A percentile compares a stretch with the other conserved stretches of the same genome.
Evolutionary conservation across 1,140 invertebrate genomes (phyloP).

Genomic region (Drosophila aff.): DNA sequence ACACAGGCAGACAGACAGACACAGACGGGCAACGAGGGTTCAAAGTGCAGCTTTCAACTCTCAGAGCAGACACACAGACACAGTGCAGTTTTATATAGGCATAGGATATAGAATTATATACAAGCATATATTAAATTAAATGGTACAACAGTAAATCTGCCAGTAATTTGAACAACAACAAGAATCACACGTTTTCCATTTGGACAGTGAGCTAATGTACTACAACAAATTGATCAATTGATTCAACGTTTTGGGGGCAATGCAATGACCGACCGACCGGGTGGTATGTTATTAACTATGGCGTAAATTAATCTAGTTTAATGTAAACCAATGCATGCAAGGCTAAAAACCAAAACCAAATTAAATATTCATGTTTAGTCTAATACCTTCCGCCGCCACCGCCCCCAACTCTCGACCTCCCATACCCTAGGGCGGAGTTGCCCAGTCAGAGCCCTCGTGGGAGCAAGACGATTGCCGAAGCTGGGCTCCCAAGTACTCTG

Average conservation of each 20-base stretch:
- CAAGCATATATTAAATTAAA: conserved; percentile 55
- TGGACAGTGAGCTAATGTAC: conserved; percentile 82
- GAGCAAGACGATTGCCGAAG: too few species aligned
- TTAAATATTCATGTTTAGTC: conserved; percentile 46
- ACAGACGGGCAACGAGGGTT: conserved; percentile 20
- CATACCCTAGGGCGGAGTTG: neutral
- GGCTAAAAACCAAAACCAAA: conserved; percentile 40
- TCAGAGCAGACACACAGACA: conserved; percentile 23
- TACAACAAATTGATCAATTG: conserved; percentile 77
- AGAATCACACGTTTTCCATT: conserved; percentile 83
- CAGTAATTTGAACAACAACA: conserved; percentile 76
- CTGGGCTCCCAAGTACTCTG: neutral
- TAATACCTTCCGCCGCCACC: conserved; percentile 28
- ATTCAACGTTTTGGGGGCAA: conserved; percentile 64
- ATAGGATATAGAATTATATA: conserved; percentile 52
- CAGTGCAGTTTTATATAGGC: conserved; percentile 57
- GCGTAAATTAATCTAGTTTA: conserved; percentile 61
- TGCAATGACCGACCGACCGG: conserved; percentile 25
- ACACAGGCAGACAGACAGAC: conserved; percentile 1
- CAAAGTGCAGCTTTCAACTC: conserved; percentile 5
- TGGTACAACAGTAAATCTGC: conserved; percentile 76
- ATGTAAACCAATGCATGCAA: conserved; percentile 56
- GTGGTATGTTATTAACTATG: conserved; percentile 70
- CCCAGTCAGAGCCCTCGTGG: neutral
- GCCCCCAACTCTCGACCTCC: conserved; percentile 6